Conservation (phyloP, 2,113 vertebrate species). For the Myrmophylax atrothorax region DNA sequence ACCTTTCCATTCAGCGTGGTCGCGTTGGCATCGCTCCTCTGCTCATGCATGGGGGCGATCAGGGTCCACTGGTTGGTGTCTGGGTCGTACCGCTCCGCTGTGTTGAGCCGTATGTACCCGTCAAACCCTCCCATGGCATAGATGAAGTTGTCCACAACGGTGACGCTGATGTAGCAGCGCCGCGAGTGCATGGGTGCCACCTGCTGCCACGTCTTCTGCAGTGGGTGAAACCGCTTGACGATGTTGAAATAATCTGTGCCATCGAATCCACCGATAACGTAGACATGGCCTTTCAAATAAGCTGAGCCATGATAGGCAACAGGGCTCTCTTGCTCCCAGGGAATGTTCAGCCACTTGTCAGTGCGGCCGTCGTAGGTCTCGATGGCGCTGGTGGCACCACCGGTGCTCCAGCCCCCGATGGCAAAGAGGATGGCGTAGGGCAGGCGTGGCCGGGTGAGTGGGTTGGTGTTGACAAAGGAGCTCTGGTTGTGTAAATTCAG, state of each 20-base stretch:
- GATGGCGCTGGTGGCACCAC: conserved; percentile 76
- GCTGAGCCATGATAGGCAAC: conserved; percentile 78
- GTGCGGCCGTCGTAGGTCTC: conserved; percentile 79
- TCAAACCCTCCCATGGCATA: conserved; percentile 86
- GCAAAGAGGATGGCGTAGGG: conserved; percentile 80
- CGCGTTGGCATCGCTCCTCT: conserved; percentile 80
- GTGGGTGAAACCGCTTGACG: conserved; percentile 78
- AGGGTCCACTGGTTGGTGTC: conserved; percentile 84
- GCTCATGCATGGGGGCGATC: conserved; percentile 80
- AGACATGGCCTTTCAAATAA: conserved; percentile 79
- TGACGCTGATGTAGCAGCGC: conserved; percentile 83
- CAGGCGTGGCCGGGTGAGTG: conserved; percentile 78
- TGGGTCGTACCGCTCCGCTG: conserved; percentile 78
- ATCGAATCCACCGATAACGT: conserved; percentile 82
- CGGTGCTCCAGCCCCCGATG: conserved; percentile 82
- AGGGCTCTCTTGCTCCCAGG: conserved; percentile 69
- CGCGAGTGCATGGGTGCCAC: conserved; percentile 83
- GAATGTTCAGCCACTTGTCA: conserved; percentile 80
- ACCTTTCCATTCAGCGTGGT: conserved; percentile 82
- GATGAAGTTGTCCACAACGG: conserved; percentile 72
- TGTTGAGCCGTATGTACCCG: conserved; percentile 78
- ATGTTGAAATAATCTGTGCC: conserved; percentile 79
- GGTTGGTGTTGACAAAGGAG: conserved; percentile 54
- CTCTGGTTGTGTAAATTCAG: conserved; percentile 68
- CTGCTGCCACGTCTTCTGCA: conserved; percentile 77